Evolutionary conservation across 2,797 vertebrate genomes (phyloP).

Genomic region (Clamator glandarius): DNA sequence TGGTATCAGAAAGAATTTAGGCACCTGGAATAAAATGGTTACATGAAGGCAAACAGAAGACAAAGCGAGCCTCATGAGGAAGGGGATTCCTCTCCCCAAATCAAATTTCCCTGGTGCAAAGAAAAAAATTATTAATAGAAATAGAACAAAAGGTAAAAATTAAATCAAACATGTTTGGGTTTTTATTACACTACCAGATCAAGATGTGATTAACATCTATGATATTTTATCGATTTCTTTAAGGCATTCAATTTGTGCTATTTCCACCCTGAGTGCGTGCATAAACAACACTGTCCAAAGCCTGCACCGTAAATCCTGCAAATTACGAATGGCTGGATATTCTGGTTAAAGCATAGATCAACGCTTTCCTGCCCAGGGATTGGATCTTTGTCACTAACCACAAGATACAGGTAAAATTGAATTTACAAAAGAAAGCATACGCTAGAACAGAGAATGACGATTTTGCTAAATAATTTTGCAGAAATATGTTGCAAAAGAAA

Average conservation of each 20-base stretch:
- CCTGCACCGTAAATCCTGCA: background rate
- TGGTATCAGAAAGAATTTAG: background rate
- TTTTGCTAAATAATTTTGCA: background rate
- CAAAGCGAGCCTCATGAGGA: background rate
- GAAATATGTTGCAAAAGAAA: background rate
- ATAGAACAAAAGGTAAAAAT: background rate
- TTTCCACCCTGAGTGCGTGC: background rate
- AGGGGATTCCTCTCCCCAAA: background rate
- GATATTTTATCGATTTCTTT: background rate
- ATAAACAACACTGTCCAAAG: background rate
- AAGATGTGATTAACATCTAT: background rate
- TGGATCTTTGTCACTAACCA: background rate
- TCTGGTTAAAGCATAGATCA: background rate
- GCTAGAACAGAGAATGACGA: fast-evolving
- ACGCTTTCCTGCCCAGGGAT: background rate
- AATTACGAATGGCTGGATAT: background rate
- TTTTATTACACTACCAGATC: background rate
- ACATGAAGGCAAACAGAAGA: background rate
- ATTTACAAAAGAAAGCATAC: background rate
- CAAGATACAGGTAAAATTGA: background rate
- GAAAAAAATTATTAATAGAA: background rate
- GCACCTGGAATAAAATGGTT: background rate
- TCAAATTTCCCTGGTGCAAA: fast-evolving
- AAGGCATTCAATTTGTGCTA: background rate
- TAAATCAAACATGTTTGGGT: background rate